A percentile compares a stretch with the other conserved stretches of the same genome.
Conservation (phyloP, 2,797 vertebrate species). For the Dicrostonyx torquatus region DNA sequence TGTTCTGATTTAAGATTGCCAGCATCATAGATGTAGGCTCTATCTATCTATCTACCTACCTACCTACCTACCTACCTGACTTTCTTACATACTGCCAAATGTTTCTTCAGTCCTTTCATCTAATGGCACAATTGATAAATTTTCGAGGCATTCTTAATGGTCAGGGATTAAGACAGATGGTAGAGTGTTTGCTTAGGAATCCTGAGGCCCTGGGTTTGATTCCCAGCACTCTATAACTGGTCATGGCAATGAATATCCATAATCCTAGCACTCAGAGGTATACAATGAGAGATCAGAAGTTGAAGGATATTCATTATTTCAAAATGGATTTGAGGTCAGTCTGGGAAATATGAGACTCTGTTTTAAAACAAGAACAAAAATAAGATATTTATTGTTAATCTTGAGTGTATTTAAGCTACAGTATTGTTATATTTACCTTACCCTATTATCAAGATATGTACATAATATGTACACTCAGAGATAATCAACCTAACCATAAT, state of each 20-base stretch:
- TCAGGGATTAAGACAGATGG: background rate
- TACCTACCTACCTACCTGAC: too few species aligned
- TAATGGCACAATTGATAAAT: background rate
- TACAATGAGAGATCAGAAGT: background rate
- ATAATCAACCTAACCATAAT: background rate
- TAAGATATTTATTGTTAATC: background rate
- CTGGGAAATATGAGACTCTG: too few species aligned
- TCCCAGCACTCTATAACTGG: background rate
- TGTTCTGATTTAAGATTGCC: background rate
- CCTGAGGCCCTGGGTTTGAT: background rate
- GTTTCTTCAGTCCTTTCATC: background rate
- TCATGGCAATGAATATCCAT: background rate
- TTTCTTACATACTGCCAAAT: background rate
- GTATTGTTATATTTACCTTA: background rate
- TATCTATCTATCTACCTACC: too few species aligned
- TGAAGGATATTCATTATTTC: background rate
- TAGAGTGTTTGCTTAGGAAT: background rate
- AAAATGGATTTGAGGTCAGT: background rate
- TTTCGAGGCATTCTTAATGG: background rate
- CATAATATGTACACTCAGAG: background rate
- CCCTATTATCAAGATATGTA: background rate
- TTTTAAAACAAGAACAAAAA: background rate
- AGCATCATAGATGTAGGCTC: background rate
- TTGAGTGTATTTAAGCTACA: constrained; percentile 15
- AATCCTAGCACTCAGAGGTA: background rate